These are phyloP conservation scores for Oxyura jamaicensis DNA, from an alignment of 2,113 vertebrate species.

Conservation along the genomic window DNA sequence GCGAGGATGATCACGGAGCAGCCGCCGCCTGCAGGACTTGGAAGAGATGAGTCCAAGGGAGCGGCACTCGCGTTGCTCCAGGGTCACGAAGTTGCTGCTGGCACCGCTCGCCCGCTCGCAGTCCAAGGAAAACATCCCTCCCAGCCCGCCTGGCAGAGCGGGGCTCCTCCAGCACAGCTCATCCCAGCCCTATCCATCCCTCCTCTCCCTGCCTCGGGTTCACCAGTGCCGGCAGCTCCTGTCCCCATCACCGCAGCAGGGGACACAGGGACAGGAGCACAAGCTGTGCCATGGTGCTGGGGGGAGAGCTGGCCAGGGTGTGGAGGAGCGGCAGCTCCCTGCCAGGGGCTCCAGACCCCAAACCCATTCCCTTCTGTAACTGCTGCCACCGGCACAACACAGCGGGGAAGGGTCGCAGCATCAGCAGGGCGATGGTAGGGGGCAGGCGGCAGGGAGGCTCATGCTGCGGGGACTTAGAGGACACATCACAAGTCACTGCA, in stretches of 20 bases:
- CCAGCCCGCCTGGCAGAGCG: not conserved
- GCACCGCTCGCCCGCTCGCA: not conserved
- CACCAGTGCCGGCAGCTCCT: not conserved
- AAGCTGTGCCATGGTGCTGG: not conserved
- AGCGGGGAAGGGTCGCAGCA: too few relatives aligned
- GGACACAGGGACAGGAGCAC: not conserved
- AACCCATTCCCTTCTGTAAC: fast-evolving
- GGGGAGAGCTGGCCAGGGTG: not conserved
- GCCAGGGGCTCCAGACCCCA: not conserved
- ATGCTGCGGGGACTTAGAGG: not conserved
- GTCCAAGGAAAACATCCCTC: constrained; percentile 2
- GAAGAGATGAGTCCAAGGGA: not conserved
- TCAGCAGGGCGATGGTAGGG: not conserved
- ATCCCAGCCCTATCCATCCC: not conserved
- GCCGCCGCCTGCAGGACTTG: not conserved
- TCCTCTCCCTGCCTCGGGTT: not conserved
- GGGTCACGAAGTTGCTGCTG: not conserved
- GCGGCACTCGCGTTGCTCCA: not conserved
- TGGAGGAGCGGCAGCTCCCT: not conserved
- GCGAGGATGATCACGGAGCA: not conserved
- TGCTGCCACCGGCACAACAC: not conserved
- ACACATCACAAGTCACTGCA: not conserved
- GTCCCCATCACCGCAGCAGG: not conserved
- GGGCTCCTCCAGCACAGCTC: not conserved
- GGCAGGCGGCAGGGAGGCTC: not conserved